phyloP scores from a whole-genome alignment of 2,113 vertebrate species.

The Phalacrocorax carbo region DNA sequence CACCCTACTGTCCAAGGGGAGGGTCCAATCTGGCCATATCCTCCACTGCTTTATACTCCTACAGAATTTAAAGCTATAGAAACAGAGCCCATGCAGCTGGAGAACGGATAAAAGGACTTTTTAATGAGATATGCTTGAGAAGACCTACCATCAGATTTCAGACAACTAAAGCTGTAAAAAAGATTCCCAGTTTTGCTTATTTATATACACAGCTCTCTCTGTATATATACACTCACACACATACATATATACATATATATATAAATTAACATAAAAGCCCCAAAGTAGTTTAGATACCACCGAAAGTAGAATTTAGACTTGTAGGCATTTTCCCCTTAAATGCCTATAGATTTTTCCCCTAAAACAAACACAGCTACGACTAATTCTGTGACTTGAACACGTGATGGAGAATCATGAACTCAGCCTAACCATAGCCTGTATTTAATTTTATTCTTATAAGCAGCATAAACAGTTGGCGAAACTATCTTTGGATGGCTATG shows the following conservation, averaged over 20 bases:
- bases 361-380: background rate
- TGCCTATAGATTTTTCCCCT: background rate
- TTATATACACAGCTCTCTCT: background rate
- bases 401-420: rapidly evolving
- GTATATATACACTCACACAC: background rate
- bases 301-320: background rate
- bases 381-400: background rate
- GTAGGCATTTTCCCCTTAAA: background rate
- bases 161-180: background rate
- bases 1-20: rapidly evolving
- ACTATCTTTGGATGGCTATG: background rate
- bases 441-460: background rate
- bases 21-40: rapidly evolving
- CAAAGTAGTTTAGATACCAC: background rate
- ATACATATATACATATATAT: background rate
- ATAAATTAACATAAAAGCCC: background rate
- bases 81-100: background rate
- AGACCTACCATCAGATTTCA: background rate
- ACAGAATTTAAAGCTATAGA: background rate
- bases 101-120: background rate
- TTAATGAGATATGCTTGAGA: background rate
- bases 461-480: background rate
- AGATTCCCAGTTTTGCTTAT: background rate
- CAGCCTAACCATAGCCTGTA: rapidly evolving
- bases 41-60: background rate